These are phyloP conservation scores for Lycophotia porphyrea DNA, from an alignment of 2,888 invertebrate species.

Conservation along the genomic window DNA sequence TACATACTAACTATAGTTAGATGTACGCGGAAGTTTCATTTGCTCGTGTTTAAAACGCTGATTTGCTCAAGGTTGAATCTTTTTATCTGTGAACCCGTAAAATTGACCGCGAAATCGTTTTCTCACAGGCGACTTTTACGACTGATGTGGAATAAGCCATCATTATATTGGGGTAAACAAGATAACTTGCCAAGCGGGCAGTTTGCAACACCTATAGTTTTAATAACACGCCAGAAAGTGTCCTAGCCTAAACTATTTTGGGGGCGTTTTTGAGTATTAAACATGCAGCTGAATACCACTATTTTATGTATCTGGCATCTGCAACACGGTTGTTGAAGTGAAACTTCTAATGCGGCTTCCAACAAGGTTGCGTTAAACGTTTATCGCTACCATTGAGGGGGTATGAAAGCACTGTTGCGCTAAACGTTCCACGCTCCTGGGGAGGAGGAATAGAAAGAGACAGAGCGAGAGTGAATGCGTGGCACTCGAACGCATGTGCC, in stretches of 20 bases:
- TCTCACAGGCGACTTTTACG: slow-evolving; percentile 38
- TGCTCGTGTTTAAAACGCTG: slow-evolving; percentile 26
- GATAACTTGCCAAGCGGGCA: slow-evolving; percentile 7
- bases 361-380: no score
- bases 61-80: slow-evolving; percentile 41
- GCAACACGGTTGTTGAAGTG: background rate
- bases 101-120: slow-evolving; percentile 50
- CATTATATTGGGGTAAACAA: slow-evolving; percentile 36
- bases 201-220: slow-evolving; percentile 1
- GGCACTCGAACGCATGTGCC: no score
- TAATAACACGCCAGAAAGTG: background rate
- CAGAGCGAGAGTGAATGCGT: no score
- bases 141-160: slow-evolving; percentile 32
- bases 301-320: background rate
- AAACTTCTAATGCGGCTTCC: no score
- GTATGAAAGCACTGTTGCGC: no score
- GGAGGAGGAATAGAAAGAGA: no score
- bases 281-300: no score
- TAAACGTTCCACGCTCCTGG: no score
- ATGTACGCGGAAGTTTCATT: slow-evolving; percentile 41
- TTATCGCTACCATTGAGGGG: no score
- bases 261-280: background rate
- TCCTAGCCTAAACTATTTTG: background rate
- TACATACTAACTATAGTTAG: slow-evolving; percentile 33
- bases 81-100: slow-evolving; percentile 53